These are phyloP conservation scores for Brachystomella parvula DNA, from an alignment of 1,140 invertebrate genomes.

Conservation along the genomic window DNA sequence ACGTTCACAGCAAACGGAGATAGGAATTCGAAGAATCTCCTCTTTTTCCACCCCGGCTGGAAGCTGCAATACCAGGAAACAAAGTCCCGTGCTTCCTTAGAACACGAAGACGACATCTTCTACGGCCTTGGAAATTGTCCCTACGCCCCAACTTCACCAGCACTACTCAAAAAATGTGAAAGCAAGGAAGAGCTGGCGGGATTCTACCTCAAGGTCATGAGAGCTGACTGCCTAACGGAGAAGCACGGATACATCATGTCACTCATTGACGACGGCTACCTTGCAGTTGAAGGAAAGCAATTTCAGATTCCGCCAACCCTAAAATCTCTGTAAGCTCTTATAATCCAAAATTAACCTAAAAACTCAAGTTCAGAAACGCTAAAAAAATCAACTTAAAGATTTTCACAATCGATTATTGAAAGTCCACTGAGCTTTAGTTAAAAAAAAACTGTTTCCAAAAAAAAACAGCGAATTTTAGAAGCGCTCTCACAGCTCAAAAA, in stretches of 20 bases:
- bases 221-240: neutral
- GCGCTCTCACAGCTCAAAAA: too few relatives aligned
- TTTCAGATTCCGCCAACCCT: neutral
- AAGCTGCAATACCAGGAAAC: neutral
- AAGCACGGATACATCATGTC: neutral
- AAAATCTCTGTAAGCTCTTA: neutral
- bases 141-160: neutral
- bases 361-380: neutral
- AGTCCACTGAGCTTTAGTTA: too few relatives aligned
- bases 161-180: neutral
- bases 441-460: too few relatives aligned
- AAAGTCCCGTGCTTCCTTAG: neutral
- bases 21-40: too few relatives aligned
- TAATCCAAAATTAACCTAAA: too few relatives aligned
- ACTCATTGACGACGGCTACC: neutral
- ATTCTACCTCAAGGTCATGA: neutral
- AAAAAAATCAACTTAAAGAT: neutral
- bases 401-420: too few relatives aligned
- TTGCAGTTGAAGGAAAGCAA: neutral
- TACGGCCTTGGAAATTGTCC: slow-evolving; percentile 2
- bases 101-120: neutral
- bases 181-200: neutral
- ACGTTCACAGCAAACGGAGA: too few relatives aligned
- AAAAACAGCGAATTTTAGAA: too few relatives aligned
- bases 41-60: slow-evolving; percentile 1